Base-by-base conservation (phyloP, 1,140 invertebrate genomes). In the Drosophila carrolli region DNA sequence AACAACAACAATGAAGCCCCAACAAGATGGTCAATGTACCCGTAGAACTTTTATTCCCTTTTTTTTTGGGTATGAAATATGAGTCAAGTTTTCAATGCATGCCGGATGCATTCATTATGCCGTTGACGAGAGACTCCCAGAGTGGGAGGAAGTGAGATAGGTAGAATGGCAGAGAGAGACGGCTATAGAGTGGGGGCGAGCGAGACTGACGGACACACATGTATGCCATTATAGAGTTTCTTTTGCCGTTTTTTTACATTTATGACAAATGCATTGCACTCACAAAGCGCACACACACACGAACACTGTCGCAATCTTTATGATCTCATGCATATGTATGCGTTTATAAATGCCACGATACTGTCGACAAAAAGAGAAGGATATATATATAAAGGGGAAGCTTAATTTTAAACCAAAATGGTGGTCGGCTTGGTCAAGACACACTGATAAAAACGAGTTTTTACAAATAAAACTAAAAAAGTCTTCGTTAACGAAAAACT, bases 31-130 rank as follows among this genome's bases (percentile, higher is more conserved):
- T 86, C 83, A 89, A 89, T 82, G 84, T 77, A 89, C 66, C 71
- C 75, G 55, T 62, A 71, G 23, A 44, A 47, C 46, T 73, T 73
- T 66, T 14, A 48, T 38, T 72, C 37, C 41, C 38, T 27, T 63
- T 51, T 41, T 51, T n/a, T 61, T 68, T 54, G 84, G 75, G 44
- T 83, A 88, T 90, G 88, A 90, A 88, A 91, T 90, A 90, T 91
- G 83, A 91, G 89, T 81, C 80, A 91, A 91, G 88, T 90, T 90
- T 91, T 89, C 80, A 90, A 89, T 90, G 88, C 83, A 90, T 90
- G 79, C 88, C 88, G 89, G 86, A 88, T 91, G 88, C 86, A 83
- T 91, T 90, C 88, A 89, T 90, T 90, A 75, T 75, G 82, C 84
- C 83, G 89, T 71, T 86, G 80, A 83, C 86, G 78, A 89, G 50